Evolutionary conservation across 30 jellyfish, hydroid and myxozoan species (phyloP), one percentile per base, ranked within the genome.

Genomic region (Aurelia sp.): DNA sequence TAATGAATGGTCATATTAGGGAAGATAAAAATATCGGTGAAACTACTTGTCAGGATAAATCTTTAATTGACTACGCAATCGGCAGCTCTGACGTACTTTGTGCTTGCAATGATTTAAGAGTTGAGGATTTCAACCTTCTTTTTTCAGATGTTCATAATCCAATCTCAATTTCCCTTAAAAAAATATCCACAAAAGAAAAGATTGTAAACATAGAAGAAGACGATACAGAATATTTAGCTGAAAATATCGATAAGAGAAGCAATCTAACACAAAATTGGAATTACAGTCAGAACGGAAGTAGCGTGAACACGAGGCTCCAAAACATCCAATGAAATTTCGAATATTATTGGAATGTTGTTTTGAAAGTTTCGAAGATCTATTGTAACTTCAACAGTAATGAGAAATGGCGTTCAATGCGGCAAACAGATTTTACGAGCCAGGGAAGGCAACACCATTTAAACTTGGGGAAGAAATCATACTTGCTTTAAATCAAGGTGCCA

Each of bases 21-120:
- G 48, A 2, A 21, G 85, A 35, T 50, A 48, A 35, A 47, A 5
- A n/a, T 4, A 48, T 74, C 48, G 85, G 85, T 35, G 48, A 4
- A 74, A 74, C 85, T 2, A 74, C 72, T 47, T 74, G 70, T 4
- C 76, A 74, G 13, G 70, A 74, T 19, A 74, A n/a, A 16, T 74
- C 85, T 15, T 35, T 74, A 74, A 48, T 74, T n/a, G 75, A 74
- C 50, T 74, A 74, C 48, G 85, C 51, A 74, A 74, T 74, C 1
- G 85, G 85, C 2, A 74, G 76, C 50, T 4, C 85, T 0, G 85
- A 74, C 3, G 72, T 47, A 48, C 76, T 74, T 50, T 74, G 85
- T 48, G 80, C 85, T 2, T 21, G 85, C 5, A 35, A 31, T n/a
- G 72, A 55, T 16, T 50, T 74, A 16, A 74, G 50, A 2, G 59